phyloP scores from a whole-genome alignment of 1,140 invertebrate species.

The Dendroctonus ponderosae region DNA sequence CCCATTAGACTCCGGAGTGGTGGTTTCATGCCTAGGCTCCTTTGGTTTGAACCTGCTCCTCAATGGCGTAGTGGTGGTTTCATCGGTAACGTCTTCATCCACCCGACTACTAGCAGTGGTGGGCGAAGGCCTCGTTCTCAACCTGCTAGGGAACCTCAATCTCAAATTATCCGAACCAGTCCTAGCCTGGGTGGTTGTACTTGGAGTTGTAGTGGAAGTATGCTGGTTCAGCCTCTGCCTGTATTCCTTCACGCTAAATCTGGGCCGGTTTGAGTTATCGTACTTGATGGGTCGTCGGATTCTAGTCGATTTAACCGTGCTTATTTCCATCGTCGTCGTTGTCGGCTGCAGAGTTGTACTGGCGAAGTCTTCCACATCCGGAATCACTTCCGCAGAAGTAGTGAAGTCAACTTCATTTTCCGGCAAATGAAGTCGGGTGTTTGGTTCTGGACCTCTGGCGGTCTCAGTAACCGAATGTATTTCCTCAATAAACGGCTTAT shows the following conservation, averaged over 20 bases:
- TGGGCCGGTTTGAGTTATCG: slow-evolving; percentile 51
- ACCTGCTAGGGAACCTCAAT: slow-evolving; percentile 48
- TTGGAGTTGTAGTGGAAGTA: slow-evolving; percentile 55
- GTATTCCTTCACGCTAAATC: slow-evolving; percentile 63
- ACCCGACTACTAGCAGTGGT: slow-evolving; percentile 28
- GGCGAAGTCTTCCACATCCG: slow-evolving; percentile 10
- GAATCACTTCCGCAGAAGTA: slow-evolving; percentile 1
- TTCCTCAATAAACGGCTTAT: slow-evolving; percentile 29
- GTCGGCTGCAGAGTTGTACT: slow-evolving; percentile 14
- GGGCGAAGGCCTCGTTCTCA: slow-evolving; percentile 25
- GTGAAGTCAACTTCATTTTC: slow-evolving; percentile 45
- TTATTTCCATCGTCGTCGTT: too few species aligned
- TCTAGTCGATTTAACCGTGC: slow-evolving; percentile 48
- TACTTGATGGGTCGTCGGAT: slow-evolving; percentile 45
- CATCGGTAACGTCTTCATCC: slow-evolving; percentile 25
- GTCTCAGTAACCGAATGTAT: slow-evolving; percentile 1
- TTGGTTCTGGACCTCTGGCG: slow-evolving; percentile 7
- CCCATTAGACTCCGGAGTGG: slow-evolving; percentile 26
- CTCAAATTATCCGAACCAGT: slow-evolving; percentile 41
- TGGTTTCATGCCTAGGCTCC: slow-evolving; percentile 41
- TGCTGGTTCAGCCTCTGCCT: slow-evolving; percentile 51
- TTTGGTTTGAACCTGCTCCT: slow-evolving; percentile 49
- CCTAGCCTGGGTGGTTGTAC: slow-evolving; percentile 49
- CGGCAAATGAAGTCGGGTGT: slow-evolving; percentile 29
- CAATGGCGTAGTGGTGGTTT: slow-evolving; percentile 48